A percentile compares a stretch with the other conserved stretches of the same genome.
Evolutionary conservation across 2,797 vertebrate genomes (phyloP).

Genomic region (Liasis olivaceus): DNA sequence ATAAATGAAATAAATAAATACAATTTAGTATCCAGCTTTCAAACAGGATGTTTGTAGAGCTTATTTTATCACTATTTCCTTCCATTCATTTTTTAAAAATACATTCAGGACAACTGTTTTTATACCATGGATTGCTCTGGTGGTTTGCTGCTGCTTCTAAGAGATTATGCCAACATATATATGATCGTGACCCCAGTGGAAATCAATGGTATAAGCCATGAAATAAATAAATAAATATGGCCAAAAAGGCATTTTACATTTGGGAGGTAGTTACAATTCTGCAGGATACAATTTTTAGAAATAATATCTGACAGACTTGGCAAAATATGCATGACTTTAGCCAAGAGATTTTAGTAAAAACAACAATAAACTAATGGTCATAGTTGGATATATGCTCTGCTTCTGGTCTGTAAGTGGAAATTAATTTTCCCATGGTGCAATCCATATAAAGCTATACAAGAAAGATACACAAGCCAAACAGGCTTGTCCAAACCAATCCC

Average conservation of each 20-base stretch:
- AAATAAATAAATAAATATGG: no score
- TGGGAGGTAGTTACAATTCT: background rate
- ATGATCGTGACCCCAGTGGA: background rate
- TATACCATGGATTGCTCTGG: background rate
- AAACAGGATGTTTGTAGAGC: background rate
- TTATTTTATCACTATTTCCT: background rate
- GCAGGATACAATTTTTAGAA: background rate
- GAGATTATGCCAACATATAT: constrained; percentile 17
- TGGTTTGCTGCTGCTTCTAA: background rate
- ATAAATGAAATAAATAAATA: background rate
- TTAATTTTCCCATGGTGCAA: background rate
- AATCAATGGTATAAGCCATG: no score
- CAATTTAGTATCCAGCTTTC: background rate
- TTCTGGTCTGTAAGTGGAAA: background rate
- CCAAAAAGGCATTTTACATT: constrained; percentile 38
- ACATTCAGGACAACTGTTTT: background rate
- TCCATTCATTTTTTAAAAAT: background rate
- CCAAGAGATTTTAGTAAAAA: background rate
- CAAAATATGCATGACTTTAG: background rate
- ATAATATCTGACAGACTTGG: constrained; percentile 7
- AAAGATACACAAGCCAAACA: no score
- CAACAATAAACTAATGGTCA: background rate
- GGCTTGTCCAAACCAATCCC: no score
- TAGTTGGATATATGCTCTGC: background rate
- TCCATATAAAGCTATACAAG: no score